phyloP scores from a whole-genome alignment of 2,888 invertebrate genomes.

The Eugnorisma glareosa region DNA sequence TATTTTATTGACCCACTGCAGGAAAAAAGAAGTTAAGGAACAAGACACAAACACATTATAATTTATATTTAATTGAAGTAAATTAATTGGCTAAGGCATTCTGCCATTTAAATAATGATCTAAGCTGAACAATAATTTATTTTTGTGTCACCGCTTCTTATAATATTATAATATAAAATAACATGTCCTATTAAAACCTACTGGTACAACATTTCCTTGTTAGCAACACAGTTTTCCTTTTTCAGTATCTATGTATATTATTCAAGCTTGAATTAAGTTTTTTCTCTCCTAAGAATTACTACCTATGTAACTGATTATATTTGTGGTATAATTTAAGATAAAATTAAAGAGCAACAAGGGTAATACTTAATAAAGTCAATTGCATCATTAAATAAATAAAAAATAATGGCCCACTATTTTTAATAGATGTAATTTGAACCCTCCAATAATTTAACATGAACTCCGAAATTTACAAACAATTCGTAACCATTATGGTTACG shows the following conservation, averaged over 20 bases:
- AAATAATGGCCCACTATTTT: background rate
- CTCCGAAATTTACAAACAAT: background rate
- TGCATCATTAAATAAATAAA: background rate
- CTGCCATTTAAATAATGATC: background rate
- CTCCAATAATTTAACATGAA: background rate
- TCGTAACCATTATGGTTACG: no score
- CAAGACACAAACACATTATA: background rate
- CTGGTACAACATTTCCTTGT: slow-evolving; percentile 11
- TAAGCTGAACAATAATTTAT: background rate
- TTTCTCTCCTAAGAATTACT: background rate
- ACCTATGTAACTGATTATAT: background rate
- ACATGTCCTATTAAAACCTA: background rate
- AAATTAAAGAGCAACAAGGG: background rate
- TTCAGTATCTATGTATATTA: background rate
- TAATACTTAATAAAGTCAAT: background rate
- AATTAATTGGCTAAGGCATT: background rate
- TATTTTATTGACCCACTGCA: background rate
- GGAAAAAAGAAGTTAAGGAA: background rate
- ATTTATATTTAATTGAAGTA: background rate
- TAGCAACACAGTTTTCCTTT: background rate
- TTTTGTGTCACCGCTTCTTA: background rate
- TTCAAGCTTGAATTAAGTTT: background rate
- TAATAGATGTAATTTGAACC: background rate
- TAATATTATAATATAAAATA: background rate
- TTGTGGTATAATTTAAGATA: background rate